These are phyloP conservation scores for Centruroides vittatus DNA, from an alignment of 1,140 invertebrate species.

Conservation along the genomic window DNA sequence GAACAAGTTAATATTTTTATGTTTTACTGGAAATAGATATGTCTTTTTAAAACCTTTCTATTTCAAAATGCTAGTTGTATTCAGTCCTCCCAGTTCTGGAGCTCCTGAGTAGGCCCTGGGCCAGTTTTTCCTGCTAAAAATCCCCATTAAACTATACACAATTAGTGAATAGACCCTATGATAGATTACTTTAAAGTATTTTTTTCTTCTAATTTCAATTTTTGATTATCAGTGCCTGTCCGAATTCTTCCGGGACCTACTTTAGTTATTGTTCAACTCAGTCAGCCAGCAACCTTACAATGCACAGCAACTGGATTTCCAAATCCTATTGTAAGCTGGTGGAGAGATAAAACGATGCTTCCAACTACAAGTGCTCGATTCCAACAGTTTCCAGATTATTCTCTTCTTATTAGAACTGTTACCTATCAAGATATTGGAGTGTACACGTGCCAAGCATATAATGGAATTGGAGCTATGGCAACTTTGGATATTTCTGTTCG, in stretches of 20 bases:
- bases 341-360: conserved; percentile 56
- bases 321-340: conserved; percentile 66
- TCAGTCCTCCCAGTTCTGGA: too few relatives aligned
- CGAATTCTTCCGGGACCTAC: conserved; percentile 21
- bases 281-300: conserved; percentile 48
- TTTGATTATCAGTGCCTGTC: conserved; percentile 7
- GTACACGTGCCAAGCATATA: conserved; percentile 74
- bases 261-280: conserved; percentile 49
- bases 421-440: conserved; percentile 52
- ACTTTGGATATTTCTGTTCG: too few relatives aligned
- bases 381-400: conserved; percentile 55
- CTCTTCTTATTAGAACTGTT: conserved; percentile 54
- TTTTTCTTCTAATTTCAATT: too few relatives aligned
- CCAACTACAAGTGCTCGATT: conserved; percentile 52
- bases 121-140: too few relatives aligned
- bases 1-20: too few relatives aligned
- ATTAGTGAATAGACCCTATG: too few relatives aligned
- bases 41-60: too few relatives aligned
- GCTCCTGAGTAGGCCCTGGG: too few relatives aligned
- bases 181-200: too few relatives aligned
- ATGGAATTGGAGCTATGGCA: conserved; percentile 43
- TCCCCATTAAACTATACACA: too few relatives aligned
- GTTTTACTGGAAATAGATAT: too few relatives aligned
- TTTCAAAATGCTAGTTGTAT: too few relatives aligned
- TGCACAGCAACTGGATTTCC: conserved; percentile 75